Base-by-base conservation (phyloP, 92 coral and sea anemone genomes). In the Porites lobata region DNA sequence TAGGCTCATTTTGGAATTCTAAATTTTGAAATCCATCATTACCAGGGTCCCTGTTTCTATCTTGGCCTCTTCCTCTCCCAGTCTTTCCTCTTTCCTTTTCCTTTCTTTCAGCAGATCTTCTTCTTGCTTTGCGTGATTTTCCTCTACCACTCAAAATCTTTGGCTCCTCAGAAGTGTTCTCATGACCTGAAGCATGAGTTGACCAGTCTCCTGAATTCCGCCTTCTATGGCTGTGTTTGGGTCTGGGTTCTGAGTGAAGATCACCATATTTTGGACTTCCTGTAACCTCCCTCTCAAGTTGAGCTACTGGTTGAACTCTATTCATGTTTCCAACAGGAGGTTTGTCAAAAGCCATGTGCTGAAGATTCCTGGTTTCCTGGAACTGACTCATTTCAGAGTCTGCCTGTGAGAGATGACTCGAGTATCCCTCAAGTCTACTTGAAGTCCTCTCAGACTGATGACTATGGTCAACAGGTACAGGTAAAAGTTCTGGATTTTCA, bases 21-120 rank as follows among this genome's bases (percentile, higher is more conserved):
- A 69, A 26, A 70, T 52, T 71, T 59, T 20, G 69, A 76, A 85
- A 67, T 50, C 64, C 32, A 22, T 79, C 83, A 66, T 70, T 21
- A 4, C 76, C 75, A 56, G 69, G 67, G 7, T 64, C 86, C 32
- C 82, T 69, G 61, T 75, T 51, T 59, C 87, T 84, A 71, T 83
- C 77, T 61, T 59, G 67, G 15, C 87, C 94, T 66, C 94, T 91
- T 18, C 78, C 94, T 21, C 85, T 64, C 51, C 71, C 69, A 52
- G 85, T 77, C 67, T 81, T 76, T 68, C 80, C 87, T 18, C 63
- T 72, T 43, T 82, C 86, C 72, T 77, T 69, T 57, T 61, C 72
- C 11, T 38, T 38, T 38, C 68, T 74, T 50, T 83, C 87, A 7
- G 17, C 21, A 73, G 87, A 83, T 62, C 90, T 80, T 21, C 90